These are phyloP conservation scores for Caenorhabditis sp. DNA, from an alignment of 2,888 invertebrate genomes.

Conservation along the genomic window DNA sequence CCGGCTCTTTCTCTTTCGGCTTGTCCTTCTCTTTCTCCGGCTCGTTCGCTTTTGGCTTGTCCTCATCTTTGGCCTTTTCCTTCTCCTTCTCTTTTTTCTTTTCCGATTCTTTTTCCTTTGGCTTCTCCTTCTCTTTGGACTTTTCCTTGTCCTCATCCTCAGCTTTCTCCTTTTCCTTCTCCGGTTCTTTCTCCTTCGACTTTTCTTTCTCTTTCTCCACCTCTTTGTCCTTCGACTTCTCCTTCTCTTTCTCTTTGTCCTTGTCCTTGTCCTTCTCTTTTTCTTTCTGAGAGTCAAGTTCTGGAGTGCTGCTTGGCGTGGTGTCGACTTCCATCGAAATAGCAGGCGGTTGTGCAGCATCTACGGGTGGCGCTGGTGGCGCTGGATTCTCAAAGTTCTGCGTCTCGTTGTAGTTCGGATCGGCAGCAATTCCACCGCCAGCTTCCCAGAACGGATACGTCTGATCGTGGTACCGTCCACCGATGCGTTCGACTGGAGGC, in stretches of 20 bases:
- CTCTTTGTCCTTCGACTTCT: not conserved
- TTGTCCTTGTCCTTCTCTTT: not conserved
- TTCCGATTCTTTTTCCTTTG: too few relatives aligned
- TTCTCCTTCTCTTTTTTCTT: too few relatives aligned
- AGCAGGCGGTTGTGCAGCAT: not conserved
- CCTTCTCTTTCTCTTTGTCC: not conserved
- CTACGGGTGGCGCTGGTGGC: not conserved
- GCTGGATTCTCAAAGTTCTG: constrained; percentile 21
- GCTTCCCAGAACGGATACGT: not conserved
- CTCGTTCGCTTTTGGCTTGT: too few relatives aligned
- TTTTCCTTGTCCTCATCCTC: not conserved
- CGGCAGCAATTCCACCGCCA: constrained; percentile 7
- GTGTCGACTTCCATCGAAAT: constrained; percentile 1
- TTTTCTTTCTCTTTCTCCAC: constrained; percentile 1
- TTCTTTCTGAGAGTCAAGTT: not conserved
- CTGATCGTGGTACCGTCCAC: not conserved
- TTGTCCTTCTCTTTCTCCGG: too few relatives aligned
- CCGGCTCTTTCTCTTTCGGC: too few relatives aligned
- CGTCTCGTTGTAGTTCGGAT: constrained; percentile 3
- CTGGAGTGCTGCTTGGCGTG: constrained; percentile 2
- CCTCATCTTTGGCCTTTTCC: too few relatives aligned
- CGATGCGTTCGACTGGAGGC: not conserved
- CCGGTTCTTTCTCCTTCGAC: not conserved
- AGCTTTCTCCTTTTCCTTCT: not conserved
- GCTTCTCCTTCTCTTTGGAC: too few relatives aligned